phyloP scores from a whole-genome alignment of 2,797 vertebrate species.

The Smutsia gigantea region DNA sequence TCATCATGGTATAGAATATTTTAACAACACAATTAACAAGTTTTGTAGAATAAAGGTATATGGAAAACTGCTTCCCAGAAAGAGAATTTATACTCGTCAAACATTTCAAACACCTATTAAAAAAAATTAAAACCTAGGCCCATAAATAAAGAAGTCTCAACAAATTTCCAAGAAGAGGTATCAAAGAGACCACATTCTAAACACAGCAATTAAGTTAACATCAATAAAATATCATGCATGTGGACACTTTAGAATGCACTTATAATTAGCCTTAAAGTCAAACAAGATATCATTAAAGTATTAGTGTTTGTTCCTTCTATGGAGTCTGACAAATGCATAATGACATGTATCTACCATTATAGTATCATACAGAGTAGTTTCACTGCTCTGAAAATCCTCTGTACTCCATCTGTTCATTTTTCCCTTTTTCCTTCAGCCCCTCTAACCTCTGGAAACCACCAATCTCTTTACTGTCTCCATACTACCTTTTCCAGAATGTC shows the following conservation, averaged over 20 bases:
- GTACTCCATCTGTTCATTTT: neutral
- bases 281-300: too few species aligned
- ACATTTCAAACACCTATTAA: neutral
- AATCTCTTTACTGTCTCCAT: neutral
- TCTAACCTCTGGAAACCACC: too few species aligned
- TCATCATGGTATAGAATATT: accelerated
- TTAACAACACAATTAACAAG: neutral
- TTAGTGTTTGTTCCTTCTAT: too few species aligned
- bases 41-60: neutral
- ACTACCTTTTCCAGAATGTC: neutral
- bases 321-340: neutral
- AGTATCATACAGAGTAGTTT: neutral
- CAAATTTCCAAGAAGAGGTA: neutral
- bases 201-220: neutral
- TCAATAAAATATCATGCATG: neutral
- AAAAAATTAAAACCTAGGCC: neutral
- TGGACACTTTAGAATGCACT: neutral
- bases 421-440: accelerated
- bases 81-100: neutral
- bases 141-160: neutral
- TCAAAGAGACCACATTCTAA: neutral
- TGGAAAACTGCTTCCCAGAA: neutral
- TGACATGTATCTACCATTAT: too few species aligned
- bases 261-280: neutral
- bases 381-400: neutral